Percentiles rank a stretch among this genome's conserved stretches.
Evolutionary conservation across 1,140 invertebrate genomes (phyloP).

Genomic region (Triops cancriformis): DNA sequence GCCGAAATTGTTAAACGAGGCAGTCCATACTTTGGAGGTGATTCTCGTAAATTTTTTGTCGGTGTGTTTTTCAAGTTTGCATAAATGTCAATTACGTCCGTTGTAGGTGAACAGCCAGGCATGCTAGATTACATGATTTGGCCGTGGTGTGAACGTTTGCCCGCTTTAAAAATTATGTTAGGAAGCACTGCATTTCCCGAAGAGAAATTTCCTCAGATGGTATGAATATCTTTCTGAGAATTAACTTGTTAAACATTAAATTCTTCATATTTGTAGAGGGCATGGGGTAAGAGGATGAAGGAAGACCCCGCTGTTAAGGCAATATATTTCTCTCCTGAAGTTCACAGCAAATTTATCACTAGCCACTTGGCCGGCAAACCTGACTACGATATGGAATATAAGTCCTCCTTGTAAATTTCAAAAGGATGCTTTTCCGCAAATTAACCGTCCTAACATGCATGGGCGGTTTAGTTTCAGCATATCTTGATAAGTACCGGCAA

Average conservation of each 20-base stretch:
- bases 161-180: constrained; percentile 29
- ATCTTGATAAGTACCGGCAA: too few species aligned
- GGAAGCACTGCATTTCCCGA: constrained; percentile 21
- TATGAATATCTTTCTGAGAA: constrained; percentile 33
- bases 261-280: constrained; percentile 44
- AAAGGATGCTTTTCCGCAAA: too few species aligned
- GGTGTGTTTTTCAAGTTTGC: neutral
- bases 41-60: neutral
- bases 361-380: constrained; percentile 53
- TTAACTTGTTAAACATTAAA: neutral
- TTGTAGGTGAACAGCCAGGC: constrained; percentile 49
- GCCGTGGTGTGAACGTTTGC: constrained; percentile 72
- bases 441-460: too few species aligned
- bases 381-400: constrained; percentile 55
- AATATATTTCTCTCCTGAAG: constrained; percentile 54
- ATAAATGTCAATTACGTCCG: constrained; percentile 10
- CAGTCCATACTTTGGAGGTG: constrained; percentile 58
- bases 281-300: constrained; percentile 59
- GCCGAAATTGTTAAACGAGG: constrained; percentile 53
- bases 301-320: constrained; percentile 57
- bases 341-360: constrained; percentile 61
- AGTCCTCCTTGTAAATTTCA: neutral
- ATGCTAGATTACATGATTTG: constrained; percentile 84
- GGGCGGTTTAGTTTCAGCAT: too few species aligned
- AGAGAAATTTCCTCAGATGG: constrained; percentile 39